Conservation (phyloP, 2,113 vertebrate genomes). For the Nothocercus nigrocapillus region DNA sequence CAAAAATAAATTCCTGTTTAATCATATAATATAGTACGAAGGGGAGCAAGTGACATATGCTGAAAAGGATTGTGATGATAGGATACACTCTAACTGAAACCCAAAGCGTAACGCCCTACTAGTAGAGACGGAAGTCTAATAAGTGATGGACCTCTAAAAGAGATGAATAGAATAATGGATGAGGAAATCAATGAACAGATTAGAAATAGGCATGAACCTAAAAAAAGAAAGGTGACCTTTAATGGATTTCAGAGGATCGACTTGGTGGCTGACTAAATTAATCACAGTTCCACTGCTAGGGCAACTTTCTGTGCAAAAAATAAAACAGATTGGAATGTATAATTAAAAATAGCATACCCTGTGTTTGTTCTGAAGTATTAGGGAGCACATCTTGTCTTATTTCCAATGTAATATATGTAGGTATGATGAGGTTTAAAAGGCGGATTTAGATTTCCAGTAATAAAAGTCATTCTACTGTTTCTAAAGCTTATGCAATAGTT, state of each 20-base stretch:
- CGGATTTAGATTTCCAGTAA: constrained; percentile 61
- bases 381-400: background rate
- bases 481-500: constrained; percentile 74
- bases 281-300: constrained; percentile 23
- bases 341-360: background rate
- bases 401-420: background rate
- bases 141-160: constrained; percentile 51
- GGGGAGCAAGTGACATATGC: constrained; percentile 55
- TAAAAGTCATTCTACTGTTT: constrained; percentile 73
- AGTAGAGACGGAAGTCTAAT: constrained; percentile 48
- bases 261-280: constrained; percentile 58
- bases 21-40: constrained; percentile 55
- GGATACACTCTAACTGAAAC: constrained; percentile 55
- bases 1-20: constrained; percentile 64
- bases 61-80: constrained; percentile 42
- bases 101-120: constrained; percentile 47
- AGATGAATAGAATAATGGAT: constrained; percentile 42
- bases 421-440: constrained; percentile 48
- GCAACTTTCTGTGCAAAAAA: constrained; percentile 34
- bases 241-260: constrained; percentile 38
- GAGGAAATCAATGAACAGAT: constrained; percentile 46
- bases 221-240: constrained; percentile 55
- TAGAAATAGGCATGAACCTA: constrained; percentile 20
- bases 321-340: background rate
- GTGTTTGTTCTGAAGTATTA: background rate